phyloP scores from a whole-genome alignment of 2,797 vertebrate species.

The Perdix hodgsoniae region DNA sequence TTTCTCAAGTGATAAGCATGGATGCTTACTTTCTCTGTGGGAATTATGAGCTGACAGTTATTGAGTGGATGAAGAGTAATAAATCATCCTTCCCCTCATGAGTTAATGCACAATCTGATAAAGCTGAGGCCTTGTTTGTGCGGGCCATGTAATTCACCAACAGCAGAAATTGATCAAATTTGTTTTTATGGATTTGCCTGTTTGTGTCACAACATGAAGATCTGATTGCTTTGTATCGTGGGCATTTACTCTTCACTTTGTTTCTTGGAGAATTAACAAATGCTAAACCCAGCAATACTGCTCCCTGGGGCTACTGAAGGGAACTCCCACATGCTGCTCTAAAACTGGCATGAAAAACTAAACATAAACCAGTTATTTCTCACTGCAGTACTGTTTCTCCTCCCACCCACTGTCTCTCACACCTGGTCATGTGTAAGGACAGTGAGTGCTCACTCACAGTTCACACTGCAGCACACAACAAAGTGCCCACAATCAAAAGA shows the following conservation, averaged over 20 bases:
- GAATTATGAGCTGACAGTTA: not conserved
- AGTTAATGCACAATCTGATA: not conserved
- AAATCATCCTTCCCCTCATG: not conserved
- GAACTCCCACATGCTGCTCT: not conserved
- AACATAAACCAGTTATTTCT: constrained; percentile 17
- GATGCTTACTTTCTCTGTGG: not conserved
- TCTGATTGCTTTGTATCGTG: not conserved
- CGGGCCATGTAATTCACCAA: not conserved
- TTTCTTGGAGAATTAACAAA: not conserved
- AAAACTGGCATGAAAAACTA: constrained; percentile 2
- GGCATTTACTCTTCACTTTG: not conserved
- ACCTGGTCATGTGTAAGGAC: constrained; percentile 12
- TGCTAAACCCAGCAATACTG: not conserved
- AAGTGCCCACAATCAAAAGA: not conserved
- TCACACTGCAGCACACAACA: not conserved
- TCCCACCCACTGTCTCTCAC: constrained; percentile 43
- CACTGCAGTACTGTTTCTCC: constrained; percentile 1
- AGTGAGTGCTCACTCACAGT: not conserved
- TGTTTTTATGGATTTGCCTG: constrained; percentile 3
- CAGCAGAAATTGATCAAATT: not conserved
- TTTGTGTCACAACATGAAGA: not conserved
- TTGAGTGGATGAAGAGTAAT: constrained; percentile 8
- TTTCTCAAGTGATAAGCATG: not conserved
- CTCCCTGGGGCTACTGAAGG: not conserved
- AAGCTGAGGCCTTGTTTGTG: not conserved